Conservation (phyloP, 2,888 invertebrate species). For the Arrhopalites spinosus region DNA sequence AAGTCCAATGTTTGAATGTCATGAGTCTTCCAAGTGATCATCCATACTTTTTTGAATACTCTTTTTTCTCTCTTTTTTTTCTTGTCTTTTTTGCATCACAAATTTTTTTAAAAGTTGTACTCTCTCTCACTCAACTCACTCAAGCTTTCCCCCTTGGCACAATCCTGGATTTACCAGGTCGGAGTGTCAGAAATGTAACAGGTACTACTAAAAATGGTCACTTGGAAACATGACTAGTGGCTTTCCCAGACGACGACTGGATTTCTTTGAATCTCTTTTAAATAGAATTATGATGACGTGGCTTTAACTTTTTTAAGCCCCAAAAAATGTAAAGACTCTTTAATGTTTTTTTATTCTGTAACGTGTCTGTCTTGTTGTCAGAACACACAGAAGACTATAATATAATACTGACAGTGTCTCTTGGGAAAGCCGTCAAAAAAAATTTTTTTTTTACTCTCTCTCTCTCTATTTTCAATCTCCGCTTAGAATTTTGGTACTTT, state of each 20-base stretch:
- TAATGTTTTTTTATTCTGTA: neutral
- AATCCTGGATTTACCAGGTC: constrained; percentile 1
- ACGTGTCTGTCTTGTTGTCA: constrained; percentile 3
- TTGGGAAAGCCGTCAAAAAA: constrained; percentile 27
- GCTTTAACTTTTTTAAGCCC: constrained; percentile 10
- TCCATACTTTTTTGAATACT: constrained; percentile 18
- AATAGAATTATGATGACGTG: constrained; percentile 1
- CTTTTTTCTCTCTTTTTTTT: constrained; percentile 26
- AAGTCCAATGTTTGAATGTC: constrained; percentile 47
- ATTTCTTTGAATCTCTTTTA: neutral
- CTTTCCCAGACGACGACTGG: constrained; percentile 29
- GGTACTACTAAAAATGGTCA: constrained; percentile 46
- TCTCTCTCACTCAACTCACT: constrained; percentile 8
- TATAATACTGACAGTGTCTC: neutral
- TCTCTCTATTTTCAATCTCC: constrained; percentile 33
- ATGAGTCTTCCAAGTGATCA: constrained; percentile 54
- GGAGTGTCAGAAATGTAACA: constrained; percentile 31
- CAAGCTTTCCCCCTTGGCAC: neutral
- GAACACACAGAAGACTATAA: neutral
- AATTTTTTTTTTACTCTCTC: constrained; percentile 5
- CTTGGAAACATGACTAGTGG: constrained; percentile 41
- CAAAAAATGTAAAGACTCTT: constrained; percentile 1
- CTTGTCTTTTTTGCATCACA: constrained; percentile 36
- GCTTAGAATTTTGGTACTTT: constrained; percentile 31
- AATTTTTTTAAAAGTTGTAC: constrained; percentile 37